Base-by-base conservation (phyloP, 2,888 invertebrate species). In the Eubasilissa splendida region DNA sequence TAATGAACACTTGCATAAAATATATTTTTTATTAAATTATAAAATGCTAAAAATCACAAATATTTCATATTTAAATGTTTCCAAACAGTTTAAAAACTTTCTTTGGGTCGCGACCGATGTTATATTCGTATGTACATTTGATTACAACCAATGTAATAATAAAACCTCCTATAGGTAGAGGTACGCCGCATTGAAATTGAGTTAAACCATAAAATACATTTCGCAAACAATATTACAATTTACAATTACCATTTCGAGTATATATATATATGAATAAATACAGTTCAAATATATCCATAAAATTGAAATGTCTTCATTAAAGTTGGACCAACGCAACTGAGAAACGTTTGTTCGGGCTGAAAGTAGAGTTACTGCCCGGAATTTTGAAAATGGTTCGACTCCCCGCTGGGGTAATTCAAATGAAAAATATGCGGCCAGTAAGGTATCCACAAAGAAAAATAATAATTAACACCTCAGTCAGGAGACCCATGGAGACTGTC, bases 21-120 rank as follows among this genome's bases (percentile, higher is more conserved):
- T 12, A 50, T 12, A 12, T 4, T 68, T 52, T 68, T 68, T 68
- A 68, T 68, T 68, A 50, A 68, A 68, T 68, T 68, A 63, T 63
- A 63, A 63, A 63, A 63, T 63, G 63, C 31, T 63, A 63, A 63
- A 63, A 63, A 63, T 63, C 63, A 63, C 63, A 4, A 31, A 33
- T 63, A 63, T 63, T 63, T 63, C 33, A 63, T 33, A 2, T 42
- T 11, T 33, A 5, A 63, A 63, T 63, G 63, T 31, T 31, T 12
- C 12, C 63, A 63, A 63, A 10, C 11, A 10, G 4, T 12, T 63
- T 3, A 42, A 63, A 42, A 63, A 33, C 31, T 63, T 63, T 63
- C 63, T 63, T 63, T 63, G 31, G 12, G 2, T 12, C 33, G 33
- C 11, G 12, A 33, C 11, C 12, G 10, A 63, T 4, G 31, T 12